phyloP scores from a whole-genome alignment of 2,113 vertebrate species.

The Tylochromis polylepis region DNA sequence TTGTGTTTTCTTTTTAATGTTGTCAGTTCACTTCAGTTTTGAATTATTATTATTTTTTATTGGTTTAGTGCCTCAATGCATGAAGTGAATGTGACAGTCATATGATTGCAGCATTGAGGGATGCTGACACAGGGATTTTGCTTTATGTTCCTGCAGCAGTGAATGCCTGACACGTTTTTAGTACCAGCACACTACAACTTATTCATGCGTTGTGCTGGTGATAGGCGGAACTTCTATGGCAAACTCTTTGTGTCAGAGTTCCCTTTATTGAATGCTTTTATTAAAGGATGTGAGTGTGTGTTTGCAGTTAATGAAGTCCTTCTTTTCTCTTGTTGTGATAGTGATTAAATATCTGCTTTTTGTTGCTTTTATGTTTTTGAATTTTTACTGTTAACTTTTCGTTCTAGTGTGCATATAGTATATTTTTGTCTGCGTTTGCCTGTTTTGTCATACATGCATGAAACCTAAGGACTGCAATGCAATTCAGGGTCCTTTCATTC shows the following conservation, averaged over 20 bases:
- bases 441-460: constrained; percentile 43
- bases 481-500: constrained; percentile 64
- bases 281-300: constrained; percentile 45
- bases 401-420: constrained; percentile 45
- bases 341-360: constrained; percentile 39
- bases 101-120: constrained; percentile 41
- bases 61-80: constrained; percentile 75
- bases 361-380: constrained; percentile 10
- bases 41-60: constrained; percentile 24
- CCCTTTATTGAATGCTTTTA: constrained; percentile 72
- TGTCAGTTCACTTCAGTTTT: constrained; percentile 62
- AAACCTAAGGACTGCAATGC: constrained; percentile 43
- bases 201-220: neutral
- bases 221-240: neutral
- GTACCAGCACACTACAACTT: neutral
- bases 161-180: constrained; percentile 15
- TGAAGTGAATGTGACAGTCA: constrained; percentile 65
- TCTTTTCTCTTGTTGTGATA: constrained; percentile 20
- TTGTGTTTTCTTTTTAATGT: constrained; percentile 64
- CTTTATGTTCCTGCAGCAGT: constrained; percentile 12
- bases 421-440: constrained; percentile 30
- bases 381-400: neutral
- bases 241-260: constrained; percentile 90
- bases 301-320: constrained; percentile 43
- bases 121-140: constrained; percentile 72